A percentile compares a stretch with the other conserved stretches of the same genome.
phyloP scores from a whole-genome alignment of 2,888 invertebrate genomes.

The Sericinus montela region DNA sequence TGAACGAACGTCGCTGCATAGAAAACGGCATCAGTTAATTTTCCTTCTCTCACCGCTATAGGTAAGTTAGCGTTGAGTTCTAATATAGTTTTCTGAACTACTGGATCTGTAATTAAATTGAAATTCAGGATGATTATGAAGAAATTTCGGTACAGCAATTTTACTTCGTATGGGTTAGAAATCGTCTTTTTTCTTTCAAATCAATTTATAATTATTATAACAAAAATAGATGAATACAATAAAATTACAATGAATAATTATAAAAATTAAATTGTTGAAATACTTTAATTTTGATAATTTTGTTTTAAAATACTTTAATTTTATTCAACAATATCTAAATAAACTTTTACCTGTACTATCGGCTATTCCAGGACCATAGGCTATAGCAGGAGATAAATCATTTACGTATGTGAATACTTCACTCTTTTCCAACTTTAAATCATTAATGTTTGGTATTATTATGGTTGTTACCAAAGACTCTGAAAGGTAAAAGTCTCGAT shows the following conservation, averaged over 20 bases:
- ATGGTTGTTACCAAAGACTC: background rate
- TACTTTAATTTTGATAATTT: too few relatives aligned
- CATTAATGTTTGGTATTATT: background rate
- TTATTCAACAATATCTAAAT: too few relatives aligned
- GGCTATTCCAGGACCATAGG: background rate
- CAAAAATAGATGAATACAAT: too few relatives aligned
- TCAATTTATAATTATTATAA: too few relatives aligned
- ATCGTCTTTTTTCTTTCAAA: too few relatives aligned
- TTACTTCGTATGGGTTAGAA: too few relatives aligned
- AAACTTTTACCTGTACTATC: background rate
- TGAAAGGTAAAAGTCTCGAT: too few relatives aligned
- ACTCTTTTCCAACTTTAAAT: background rate
- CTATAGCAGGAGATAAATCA: background rate
- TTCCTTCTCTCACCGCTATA: slow-evolving; percentile 25
- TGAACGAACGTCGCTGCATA: slow-evolving; percentile 31
- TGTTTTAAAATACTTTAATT: too few relatives aligned
- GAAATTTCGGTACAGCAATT: too few relatives aligned
- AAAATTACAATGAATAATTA: too few relatives aligned
- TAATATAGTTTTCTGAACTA: background rate
- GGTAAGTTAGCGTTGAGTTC: background rate
- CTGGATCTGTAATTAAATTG: background rate
- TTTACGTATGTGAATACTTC: background rate
- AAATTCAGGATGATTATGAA: background rate
- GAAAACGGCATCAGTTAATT: slow-evolving; percentile 26
- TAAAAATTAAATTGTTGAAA: too few relatives aligned